A percentile compares a stretch with the other conserved stretches of the same genome.
phyloP scores from a whole-genome alignment of 2,113 vertebrate genomes.

The Phoenicopterus ruber region DNA sequence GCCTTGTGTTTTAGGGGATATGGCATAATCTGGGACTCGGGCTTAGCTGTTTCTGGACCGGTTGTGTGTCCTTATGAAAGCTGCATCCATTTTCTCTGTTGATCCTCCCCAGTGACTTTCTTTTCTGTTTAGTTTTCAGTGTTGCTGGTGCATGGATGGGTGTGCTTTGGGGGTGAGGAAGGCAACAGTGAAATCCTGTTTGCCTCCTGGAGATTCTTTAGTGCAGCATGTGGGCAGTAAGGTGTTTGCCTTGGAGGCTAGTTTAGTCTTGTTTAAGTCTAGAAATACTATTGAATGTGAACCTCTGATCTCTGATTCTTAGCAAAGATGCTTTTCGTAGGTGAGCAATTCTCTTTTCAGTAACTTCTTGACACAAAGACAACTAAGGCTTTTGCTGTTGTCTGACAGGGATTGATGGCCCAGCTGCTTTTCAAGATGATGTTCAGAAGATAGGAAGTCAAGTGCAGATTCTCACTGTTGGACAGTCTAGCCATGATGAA shows the following conservation, averaged over 20 bases:
- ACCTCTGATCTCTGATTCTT: not conserved
- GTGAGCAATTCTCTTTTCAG: not conserved
- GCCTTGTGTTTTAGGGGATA: not conserved
- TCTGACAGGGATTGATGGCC: slow-evolving; percentile 85
- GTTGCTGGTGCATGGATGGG: not conserved
- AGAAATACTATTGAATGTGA: not conserved
- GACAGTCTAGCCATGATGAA: slow-evolving; percentile 78
- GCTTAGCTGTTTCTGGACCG: not conserved
- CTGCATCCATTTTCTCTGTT: not conserved
- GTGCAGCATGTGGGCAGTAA: not conserved
- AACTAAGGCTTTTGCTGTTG: slow-evolving; percentile 13
- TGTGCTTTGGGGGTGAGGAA: not conserved
- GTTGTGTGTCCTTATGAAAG: not conserved
- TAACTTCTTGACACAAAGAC: not conserved
- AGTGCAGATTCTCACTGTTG: slow-evolving; percentile 90
- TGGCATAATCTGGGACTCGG: not conserved
- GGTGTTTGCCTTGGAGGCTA: not conserved
- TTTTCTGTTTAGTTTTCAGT: not conserved
- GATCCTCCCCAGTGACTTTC: not conserved
- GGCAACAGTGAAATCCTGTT: not conserved
- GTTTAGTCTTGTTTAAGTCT: not conserved
- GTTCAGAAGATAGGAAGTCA: slow-evolving; percentile 78
- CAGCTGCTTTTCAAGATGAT: slow-evolving; percentile 85
- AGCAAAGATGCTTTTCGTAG: not conserved
- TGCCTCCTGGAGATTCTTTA: not conserved